These are phyloP conservation scores for Hydriomena furcata DNA, from an alignment of 2,888 invertebrate genomes.

Conservation along the genomic window DNA sequence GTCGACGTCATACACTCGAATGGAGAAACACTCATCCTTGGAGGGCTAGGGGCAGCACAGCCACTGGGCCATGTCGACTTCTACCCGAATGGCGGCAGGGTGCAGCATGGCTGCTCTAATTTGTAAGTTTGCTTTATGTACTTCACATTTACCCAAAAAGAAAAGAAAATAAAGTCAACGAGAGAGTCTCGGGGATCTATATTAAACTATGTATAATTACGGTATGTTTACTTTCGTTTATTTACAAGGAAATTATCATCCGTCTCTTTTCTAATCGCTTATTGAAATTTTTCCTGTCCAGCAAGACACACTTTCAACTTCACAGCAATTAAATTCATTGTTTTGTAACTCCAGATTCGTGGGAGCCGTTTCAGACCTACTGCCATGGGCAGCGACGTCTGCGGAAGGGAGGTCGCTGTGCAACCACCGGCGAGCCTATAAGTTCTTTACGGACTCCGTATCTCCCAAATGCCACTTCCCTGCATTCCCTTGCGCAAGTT, in stretches of 20 bases:
- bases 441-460: slow-evolving; percentile 97
- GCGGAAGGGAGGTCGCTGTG: slow-evolving; percentile 93
- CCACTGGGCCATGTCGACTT: slow-evolving; percentile 96
- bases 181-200: too few relatives aligned
- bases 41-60: slow-evolving; percentile 94
- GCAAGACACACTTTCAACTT: too few relatives aligned
- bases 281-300: too few relatives aligned
- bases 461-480: slow-evolving; percentile 96
- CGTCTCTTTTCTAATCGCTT: too few relatives aligned
- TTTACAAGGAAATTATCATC: too few relatives aligned
- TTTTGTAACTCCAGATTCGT: slow-evolving; percentile 83
- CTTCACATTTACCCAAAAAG: too few relatives aligned
- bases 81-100: slow-evolving; percentile 95
- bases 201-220: background rate
- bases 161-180: too few relatives aligned
- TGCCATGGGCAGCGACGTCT: slow-evolving; percentile 88
- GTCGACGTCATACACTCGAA: slow-evolving; percentile 97
- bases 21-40: slow-evolving; percentile 95
- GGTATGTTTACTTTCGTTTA: too few relatives aligned
- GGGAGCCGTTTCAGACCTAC: slow-evolving; percentile 94
- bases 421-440: slow-evolving; percentile 96
- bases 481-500: slow-evolving; percentile 93
- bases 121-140: slow-evolving; percentile 65
- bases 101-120: slow-evolving; percentile 96
- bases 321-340: too few relatives aligned